Base-by-base conservation (phyloP, 2,113 vertebrate genomes). In the Ammospiza nelsoni region DNA sequence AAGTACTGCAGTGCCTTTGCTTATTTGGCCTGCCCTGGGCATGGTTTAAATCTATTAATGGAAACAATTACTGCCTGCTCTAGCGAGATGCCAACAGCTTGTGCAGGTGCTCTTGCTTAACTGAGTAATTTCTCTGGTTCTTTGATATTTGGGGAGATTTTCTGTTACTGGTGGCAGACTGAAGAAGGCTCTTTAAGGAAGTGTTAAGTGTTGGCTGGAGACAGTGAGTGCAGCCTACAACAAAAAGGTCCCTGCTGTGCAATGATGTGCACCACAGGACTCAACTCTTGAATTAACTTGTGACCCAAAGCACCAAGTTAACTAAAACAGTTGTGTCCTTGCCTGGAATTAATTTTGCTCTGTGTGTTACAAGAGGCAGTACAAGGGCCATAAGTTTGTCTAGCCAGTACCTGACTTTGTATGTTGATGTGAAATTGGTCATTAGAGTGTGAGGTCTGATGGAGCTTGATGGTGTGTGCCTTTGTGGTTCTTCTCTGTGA, bases 21-120 rank as follows among this genome's bases (percentile, higher is more conserved):
- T 89, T 67, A 19, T 94, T 92, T 94, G 84, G 75, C 71, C 43
- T 0, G 6, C 76, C 63, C 59, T 86, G 65, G 61, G 57, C 83
- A 63, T 61, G 52, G 24, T 87, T 90, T 74, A 55, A 52, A 69
- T 90, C 91, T 97, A 87, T 94, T 96, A 88, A 95, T 91, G 94
- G 95, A 77, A 96, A 92, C 75, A 94, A 37, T 93, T 93, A 35
- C 59, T 88, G 94, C 75, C 55, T 55, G 18, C 84, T 83, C 2
- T 15, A 93, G 72, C 0, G 0, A 92, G 91, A 90, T n/a, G 87
- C 68, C 90, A 94, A 57, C 79, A 95, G 85, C 93, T 87, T 89
- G 12, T 37, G 49, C 72, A 75, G 84, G 78, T 87, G 63, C 51
- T 73, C 12, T 83, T 89, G 84, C 71, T 92, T 87, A 90, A 72